phyloP scores from a whole-genome alignment of 2,797 vertebrate species.

The Anguilla marmorata region DNA sequence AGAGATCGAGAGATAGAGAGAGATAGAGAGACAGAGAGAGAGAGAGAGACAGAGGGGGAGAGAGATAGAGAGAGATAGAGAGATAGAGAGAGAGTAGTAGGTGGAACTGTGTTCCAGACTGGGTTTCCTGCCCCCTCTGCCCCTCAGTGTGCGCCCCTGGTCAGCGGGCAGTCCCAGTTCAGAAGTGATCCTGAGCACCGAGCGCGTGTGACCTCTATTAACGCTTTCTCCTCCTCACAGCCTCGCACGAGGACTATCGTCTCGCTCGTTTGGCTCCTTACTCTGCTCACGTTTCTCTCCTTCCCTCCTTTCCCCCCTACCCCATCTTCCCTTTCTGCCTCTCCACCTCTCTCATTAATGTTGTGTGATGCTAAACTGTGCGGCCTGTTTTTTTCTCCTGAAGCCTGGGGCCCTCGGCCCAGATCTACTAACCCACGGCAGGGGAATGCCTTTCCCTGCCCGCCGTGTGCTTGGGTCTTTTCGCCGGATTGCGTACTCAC shows the following conservation, averaged over 20 bases:
- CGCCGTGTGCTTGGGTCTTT: conserved; percentile 41
- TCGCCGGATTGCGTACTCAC: conserved; percentile 25
- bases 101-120: conserved; percentile 7
- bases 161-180: not conserved
- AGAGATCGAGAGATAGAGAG: too few relatives aligned
- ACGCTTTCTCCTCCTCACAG: conserved; percentile 44
- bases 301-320: conserved; percentile 16
- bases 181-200: conserved; percentile 43
- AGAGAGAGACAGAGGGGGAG: not conserved
- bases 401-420: conserved; percentile 34
- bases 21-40: too few relatives aligned
- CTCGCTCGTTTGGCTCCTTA: not conserved
- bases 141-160: not conserved
- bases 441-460: conserved; percentile 34
- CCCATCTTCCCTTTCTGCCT: not conserved
- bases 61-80: too few relatives aligned
- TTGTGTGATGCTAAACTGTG: conserved; percentile 23
- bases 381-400: conserved; percentile 24
- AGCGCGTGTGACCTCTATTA: conserved; percentile 30
- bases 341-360: not conserved
- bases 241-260: conserved; percentile 46
- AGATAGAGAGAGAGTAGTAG: not conserved
- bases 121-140: not conserved
- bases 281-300: not conserved
- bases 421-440: conserved; percentile 44